Evolutionary conservation across 2,113 vertebrate species (phyloP).

Genomic region (Myiagra hebetior): DNA sequence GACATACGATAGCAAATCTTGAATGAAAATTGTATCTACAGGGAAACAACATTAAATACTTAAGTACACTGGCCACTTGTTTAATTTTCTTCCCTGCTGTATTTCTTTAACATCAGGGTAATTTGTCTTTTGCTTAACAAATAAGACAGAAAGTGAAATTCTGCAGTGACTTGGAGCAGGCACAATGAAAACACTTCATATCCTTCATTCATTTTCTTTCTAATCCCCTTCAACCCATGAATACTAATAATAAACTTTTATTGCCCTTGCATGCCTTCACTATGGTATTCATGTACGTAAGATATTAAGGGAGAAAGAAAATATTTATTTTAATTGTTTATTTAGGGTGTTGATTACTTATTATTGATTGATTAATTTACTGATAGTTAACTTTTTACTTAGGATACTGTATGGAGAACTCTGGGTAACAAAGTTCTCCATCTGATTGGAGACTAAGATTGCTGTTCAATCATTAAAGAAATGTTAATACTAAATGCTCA

Average conservation of each 20-base stretch:
- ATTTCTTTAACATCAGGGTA: conserved; percentile 44
- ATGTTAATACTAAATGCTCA: background rate
- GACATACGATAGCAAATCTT: background rate
- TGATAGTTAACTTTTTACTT: background rate
- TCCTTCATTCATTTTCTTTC: background rate
- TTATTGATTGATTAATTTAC: background rate
- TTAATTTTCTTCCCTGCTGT: conserved; percentile 48
- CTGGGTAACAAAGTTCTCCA: background rate
- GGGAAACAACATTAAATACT: background rate
- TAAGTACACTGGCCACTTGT: background rate
- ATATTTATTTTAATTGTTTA: background rate
- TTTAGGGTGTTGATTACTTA: background rate
- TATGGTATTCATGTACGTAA: background rate
- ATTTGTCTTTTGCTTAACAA: conserved; percentile 62
- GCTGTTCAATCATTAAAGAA: background rate
- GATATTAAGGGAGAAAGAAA: background rate
- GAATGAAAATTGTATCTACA: background rate
- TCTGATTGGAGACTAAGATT: background rate
- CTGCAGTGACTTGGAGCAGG: conserved; percentile 28
- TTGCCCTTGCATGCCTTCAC: background rate
- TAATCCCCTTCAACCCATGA: background rate
- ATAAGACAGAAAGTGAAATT: conserved; percentile 44
- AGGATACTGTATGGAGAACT: background rate
- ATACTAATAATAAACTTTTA: conserved; percentile 19
- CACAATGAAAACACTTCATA: conserved; percentile 17